Percentiles rank a stretch among this genome's conserved stretches.
Conservation (phyloP, 2,797 vertebrate species). For the Chaenodraco wilsoni region DNA sequence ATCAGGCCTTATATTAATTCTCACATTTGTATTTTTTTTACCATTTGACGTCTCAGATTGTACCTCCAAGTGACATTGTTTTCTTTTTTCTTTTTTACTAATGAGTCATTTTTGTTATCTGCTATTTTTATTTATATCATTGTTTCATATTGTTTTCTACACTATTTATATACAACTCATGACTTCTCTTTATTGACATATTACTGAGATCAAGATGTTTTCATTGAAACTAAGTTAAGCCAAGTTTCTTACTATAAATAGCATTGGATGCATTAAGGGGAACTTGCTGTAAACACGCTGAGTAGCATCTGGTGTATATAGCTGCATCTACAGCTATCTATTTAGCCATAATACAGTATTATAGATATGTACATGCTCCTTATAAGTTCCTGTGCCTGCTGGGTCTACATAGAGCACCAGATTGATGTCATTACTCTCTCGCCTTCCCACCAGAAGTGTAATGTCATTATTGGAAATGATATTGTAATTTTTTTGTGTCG, state of each 20-base stretch:
- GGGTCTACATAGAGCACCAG: constrained; percentile 80
- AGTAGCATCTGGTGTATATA: constrained; percentile 86
- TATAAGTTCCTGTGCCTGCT: constrained; percentile 83
- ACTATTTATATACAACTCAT: constrained; percentile 42
- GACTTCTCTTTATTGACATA: constrained; percentile 56
- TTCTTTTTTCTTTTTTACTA: constrained; percentile 37
- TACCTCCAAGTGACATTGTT: constrained; percentile 57
- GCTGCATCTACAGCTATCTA: constrained; percentile 82
- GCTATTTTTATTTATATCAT: constrained; percentile 41
- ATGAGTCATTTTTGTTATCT: constrained; percentile 38
- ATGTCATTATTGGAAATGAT: constrained; percentile 78
- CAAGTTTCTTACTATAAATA: constrained; percentile 79
- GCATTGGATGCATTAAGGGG: constrained; percentile 78
- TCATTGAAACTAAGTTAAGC: constrained; percentile 64
- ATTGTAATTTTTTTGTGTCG: constrained; percentile 77
- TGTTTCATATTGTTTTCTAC: constrained; percentile 58
- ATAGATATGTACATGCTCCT: constrained; percentile 82
- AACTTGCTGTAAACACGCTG: constrained; percentile 80
- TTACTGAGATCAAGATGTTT: constrained; percentile 64
- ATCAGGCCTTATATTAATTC: constrained; percentile 68
- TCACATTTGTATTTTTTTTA: constrained; percentile 46
- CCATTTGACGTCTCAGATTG: constrained; percentile 61
- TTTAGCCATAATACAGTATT: constrained; percentile 88
- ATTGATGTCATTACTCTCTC: constrained; percentile 79
- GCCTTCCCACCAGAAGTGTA: constrained; percentile 78